Base-by-base conservation (phyloP, 2,113 vertebrate species). In the Takifugu bimaculatus region DNA sequence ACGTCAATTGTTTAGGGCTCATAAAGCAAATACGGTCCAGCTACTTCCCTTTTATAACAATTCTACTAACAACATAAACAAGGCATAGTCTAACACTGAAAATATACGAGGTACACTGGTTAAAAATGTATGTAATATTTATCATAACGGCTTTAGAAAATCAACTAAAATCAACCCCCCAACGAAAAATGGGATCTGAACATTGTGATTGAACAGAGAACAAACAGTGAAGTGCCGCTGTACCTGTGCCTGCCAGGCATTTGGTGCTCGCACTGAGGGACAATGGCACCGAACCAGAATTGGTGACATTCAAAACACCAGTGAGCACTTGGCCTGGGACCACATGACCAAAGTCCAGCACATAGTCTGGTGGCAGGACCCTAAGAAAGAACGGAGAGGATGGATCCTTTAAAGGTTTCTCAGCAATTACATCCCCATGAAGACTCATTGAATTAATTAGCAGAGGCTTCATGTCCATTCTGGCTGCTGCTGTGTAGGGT, bases 281-380 rank as follows among this genome's bases (percentile, higher is more conserved):
- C 49, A 80, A 81, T 4, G 78, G 43, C 32, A 86, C 51, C 1
- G 65, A 54, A 11, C 81, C 81, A 26, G 50, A 65, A 26, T 87
- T 82, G 39, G 63, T 78, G 43, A 85, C 52, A 13, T 55, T 65
- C 2, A 75, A 66, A 54, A 65, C 63, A 27, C 73, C 70, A 64
- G 20, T 78, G 39, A 57, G 25, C n/a, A 13, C 47, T 45, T 54
- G 55, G 44, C 67, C 63, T 11, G 65, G 56, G 60, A 81, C 68
- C 7, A 81, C 78, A 26, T 35, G 45, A 26, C 78, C 85, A 68
- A 87, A 84, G 60, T 89, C 82, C 50, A 87, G 59, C 64, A 80
- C 26, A 47, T 86, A 86, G 55, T 85, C 78, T 39, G 85, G 84
- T 2, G 86, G 74, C 27, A 65, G 20, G 15, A 78, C 57, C 44